These are phyloP conservation scores for Aethina tumida DNA, from an alignment of 1,140 invertebrate species.

Conservation along the genomic window DNA sequence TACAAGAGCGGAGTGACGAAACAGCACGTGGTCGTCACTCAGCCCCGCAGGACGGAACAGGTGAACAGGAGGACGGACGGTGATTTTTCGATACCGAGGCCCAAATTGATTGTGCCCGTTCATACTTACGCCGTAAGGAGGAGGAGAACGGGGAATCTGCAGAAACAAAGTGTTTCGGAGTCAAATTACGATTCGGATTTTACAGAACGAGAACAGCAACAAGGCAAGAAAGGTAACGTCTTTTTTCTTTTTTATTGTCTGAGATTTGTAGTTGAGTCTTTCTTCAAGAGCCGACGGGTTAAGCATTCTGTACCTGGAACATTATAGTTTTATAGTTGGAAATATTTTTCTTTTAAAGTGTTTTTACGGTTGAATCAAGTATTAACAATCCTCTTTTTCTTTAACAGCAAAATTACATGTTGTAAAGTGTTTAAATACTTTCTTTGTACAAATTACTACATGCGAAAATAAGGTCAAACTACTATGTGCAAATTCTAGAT, in stretches of 20 bases:
- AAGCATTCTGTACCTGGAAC: too few relatives aligned
- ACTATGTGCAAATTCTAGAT: too few relatives aligned
- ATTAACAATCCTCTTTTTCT: too few relatives aligned
- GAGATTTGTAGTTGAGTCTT: too few relatives aligned
- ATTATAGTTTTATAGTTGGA: too few relatives aligned
- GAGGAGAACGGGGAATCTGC: constrained; percentile 63
- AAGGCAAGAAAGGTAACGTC: constrained; percentile 8
- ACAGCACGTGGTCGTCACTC: constrained; percentile 6
- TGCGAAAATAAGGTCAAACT: too few relatives aligned
- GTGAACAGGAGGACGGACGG: constrained; percentile 35
- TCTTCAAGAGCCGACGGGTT: too few relatives aligned
- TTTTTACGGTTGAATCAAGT: too few relatives aligned
- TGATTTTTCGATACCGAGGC: constrained; percentile 71
- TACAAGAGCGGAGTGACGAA: constrained; percentile 34
- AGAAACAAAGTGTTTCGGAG: constrained; percentile 12
- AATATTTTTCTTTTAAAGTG: too few relatives aligned
- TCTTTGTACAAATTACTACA: too few relatives aligned
- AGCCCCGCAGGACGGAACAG: constrained; percentile 29
- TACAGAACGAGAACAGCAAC: not conserved
- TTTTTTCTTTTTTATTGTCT: constrained; percentile 1
- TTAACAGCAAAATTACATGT: too few relatives aligned
- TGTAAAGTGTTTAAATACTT: too few relatives aligned
- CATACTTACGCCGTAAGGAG: constrained; percentile 72
- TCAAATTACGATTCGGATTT: constrained; percentile 13
- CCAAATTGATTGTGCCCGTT: constrained; percentile 74